Base-by-base conservation (phyloP, 2,888 invertebrate genomes). In the Nemotelus pantherinus region DNA sequence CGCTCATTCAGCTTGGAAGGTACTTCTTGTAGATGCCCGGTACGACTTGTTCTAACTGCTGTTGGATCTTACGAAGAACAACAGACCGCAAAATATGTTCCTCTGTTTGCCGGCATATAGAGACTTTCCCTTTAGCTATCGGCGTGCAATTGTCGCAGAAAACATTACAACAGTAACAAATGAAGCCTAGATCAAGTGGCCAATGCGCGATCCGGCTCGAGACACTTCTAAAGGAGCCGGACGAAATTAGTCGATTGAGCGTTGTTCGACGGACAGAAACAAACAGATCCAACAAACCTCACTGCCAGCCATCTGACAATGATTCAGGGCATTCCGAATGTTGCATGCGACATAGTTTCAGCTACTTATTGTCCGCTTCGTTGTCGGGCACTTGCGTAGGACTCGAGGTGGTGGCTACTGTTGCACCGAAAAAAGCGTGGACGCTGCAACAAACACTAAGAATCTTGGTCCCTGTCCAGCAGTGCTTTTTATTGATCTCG, bases 211-310 rank as follows among this genome's bases (percentile, higher is more conserved):
- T 10, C 60, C 65, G 80, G 79, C 76, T 78, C 25, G 25, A 25
- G 25, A 25, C 25, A 25, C 25, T 25, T 25, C 25, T 25, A 25
- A 81, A 81, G 75, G 74, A 74, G 74, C 70, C 60, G 74, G 60
- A 60, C 74, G 80, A 84, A 84, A 84, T 82, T 81, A 82, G 81
- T 80, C 81, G 80, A 81, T 81, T 81, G 81, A 86, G 83, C 84
- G 84, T 84, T 86, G 86, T 86, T 82, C 82, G 81, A 83, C 84
- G 83, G 86, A 86, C 86, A 86, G 85, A 83, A 83, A 85, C 86
- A 86, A 86, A 86, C 85, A 86, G 85, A 83, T 85, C 82, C 82
- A 85, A 86, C 86, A 86, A 86, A 86, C 86, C 63, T 74, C 39
- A 74, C 74, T 74, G 47, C 79, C 74, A 63, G 47, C 79, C 44